Base-by-base conservation (phyloP, 1,140 invertebrate species). In the Branchinecta lynchi region DNA sequence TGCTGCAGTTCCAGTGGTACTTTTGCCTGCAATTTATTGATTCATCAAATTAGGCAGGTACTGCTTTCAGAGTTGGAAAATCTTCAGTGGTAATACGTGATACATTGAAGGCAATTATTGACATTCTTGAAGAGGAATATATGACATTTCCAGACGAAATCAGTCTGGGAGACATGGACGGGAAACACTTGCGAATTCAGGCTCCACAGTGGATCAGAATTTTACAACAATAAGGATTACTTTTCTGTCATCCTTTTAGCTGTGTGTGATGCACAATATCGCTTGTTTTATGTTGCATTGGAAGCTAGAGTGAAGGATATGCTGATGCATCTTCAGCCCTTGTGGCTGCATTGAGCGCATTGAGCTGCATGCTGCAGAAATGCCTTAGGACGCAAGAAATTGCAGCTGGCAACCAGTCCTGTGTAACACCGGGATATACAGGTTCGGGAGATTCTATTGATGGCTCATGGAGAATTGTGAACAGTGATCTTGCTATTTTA, bases 291-390 rank as follows among this genome's bases (percentile, higher is more conserved):
- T 60, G 72, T 80, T 65, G 79, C 73, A 74, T 82, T 46, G 79
- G 80, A 21, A 73, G 76, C 7, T 76, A 77, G 81, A 20, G 71
- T 76, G 67, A 71, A 76, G 51, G 73, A 66, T 21, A 67, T 45
- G 68, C 45, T 21, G 43, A 66, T 44, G 45, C 69, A 20, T 32
- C 51, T 8, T 66, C 67, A 66, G 60, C 17, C 7, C 65, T 70
- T 44, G 69, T 67, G n/a, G 21, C 44, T 44, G 66, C 8, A 68
- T 70, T 69, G 12, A 43, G 44, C 20, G 65, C 32, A 32, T 1
- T 32, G 32, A 32, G 32, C 32, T 3, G 32, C 32, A 5, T 32
- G 51, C 51, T 60, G 51, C 51, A 60, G 2, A 60, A 60, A 2
- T 60, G 6, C 51, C 51, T 60, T 2, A 60, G 51, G 6, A 60